Percentiles rank a stretch among this genome's conserved stretches.
Conservation (phyloP, 2,888 invertebrate genomes). For the Ornithoptera priamus region DNA sequence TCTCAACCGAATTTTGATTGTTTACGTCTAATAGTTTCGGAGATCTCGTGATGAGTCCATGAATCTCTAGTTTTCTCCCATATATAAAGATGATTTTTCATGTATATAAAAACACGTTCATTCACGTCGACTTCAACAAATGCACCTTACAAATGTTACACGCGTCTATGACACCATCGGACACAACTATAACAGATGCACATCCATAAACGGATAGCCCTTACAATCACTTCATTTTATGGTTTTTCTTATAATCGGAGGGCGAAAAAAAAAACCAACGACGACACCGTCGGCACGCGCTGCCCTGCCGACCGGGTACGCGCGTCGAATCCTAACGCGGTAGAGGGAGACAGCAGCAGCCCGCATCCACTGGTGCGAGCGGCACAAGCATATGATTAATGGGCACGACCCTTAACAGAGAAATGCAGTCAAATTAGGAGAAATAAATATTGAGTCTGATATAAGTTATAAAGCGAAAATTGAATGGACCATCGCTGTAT, state of each 20-base stretch:
- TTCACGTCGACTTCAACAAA: no score
- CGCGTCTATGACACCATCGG: constrained; percentile 28
- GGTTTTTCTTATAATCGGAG: constrained; percentile 63
- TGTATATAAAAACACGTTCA: no score
- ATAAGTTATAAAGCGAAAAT: constrained; percentile 39
- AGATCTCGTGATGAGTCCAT: no score
- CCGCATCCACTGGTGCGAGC: constrained; percentile 34
- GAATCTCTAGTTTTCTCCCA: no score
- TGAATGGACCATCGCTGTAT: constrained; percentile 34
- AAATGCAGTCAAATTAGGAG: constrained; percentile 76
- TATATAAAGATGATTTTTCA: no score
- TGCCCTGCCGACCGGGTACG: constrained; percentile 55
- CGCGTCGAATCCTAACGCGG: constrained; percentile 59
- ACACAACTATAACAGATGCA: constrained; percentile 50
- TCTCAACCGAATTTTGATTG: no score
- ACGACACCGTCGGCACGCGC: constrained; percentile 69
- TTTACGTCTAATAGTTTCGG: no score
- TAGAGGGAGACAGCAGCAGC: constrained; percentile 46
- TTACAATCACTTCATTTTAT: constrained; percentile 65
- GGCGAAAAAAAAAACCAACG: constrained; percentile 46
- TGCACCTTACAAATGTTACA: background rate
- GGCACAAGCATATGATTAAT: constrained; percentile 59
- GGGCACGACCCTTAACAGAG: constrained; percentile 61
- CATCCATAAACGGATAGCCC: constrained; percentile 45
- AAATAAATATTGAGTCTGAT: constrained; percentile 65